Conservation (phyloP, 1,140 invertebrate species). For the Samia ricini region DNA sequence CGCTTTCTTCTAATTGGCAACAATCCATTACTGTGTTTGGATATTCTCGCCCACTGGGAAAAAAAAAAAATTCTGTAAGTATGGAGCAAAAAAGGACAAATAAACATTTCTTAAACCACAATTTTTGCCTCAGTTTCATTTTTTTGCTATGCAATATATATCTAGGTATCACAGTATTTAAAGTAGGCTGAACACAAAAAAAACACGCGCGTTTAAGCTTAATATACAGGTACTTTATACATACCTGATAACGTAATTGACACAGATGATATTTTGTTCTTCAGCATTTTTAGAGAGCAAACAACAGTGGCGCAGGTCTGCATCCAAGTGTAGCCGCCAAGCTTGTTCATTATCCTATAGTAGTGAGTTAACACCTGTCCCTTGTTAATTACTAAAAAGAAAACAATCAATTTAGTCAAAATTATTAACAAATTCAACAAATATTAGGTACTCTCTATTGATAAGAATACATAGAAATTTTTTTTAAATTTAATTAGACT, state of each 20-base stretch:
- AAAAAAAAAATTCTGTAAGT: constrained; percentile 14
- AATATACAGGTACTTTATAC: no score
- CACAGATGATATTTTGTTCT: constrained; percentile 97
- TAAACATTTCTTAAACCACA: neutral
- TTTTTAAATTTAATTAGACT: no score
- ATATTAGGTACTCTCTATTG: no score
- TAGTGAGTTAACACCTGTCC: constrained; percentile 98
- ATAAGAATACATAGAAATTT: no score
- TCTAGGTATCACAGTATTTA: no score
- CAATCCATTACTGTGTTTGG: constrained; percentile 95
- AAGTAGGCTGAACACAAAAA: no score
- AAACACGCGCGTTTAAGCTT: no score
- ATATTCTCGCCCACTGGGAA: constrained; percentile 92
- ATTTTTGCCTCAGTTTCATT: no score
- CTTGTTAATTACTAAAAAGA: constrained; percentile 93
- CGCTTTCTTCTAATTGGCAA: constrained; percentile 91
- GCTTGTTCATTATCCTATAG: constrained; percentile 97
- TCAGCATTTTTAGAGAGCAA: constrained; percentile 96
- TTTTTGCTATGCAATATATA: no score
- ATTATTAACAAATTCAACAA: neutral
- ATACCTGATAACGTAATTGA: constrained; percentile 96
- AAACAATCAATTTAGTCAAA: constrained; percentile 26
- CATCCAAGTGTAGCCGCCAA: constrained; percentile 96
- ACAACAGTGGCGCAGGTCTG: constrained; percentile 98
- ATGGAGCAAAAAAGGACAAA: neutral